Conservation (phyloP, 2,797 vertebrate genomes). For the Squalus acanthias region DNA sequence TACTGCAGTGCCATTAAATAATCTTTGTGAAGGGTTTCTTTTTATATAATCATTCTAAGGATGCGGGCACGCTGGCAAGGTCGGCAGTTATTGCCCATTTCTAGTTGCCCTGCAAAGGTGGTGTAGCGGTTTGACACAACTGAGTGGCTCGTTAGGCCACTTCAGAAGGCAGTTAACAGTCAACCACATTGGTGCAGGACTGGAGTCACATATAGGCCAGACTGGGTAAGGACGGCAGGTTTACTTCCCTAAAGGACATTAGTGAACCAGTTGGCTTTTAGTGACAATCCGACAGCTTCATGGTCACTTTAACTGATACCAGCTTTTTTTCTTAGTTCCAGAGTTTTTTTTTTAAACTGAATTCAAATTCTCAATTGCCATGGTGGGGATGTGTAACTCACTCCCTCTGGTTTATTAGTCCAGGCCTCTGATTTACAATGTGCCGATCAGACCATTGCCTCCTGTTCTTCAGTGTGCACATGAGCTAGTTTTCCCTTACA, state of each 20-base stretch:
- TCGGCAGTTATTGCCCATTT: neutral
- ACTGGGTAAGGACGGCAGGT: neutral
- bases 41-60: neutral
- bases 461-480: neutral
- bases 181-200: neutral
- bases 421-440: neutral
- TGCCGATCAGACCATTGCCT: neutral
- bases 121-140: neutral
- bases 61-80: neutral
- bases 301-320: neutral
- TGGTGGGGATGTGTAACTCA: neutral
- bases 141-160: neutral
- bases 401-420: neutral
- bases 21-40: neutral
- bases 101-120: neutral
- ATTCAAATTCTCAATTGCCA: neutral
- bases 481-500: neutral
- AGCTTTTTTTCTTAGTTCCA: neutral
- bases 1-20: neutral
- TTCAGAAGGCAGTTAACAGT: neutral
- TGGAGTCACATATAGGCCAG: neutral
- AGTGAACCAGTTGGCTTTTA: neutral
- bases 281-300: neutral
- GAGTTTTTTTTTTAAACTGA: neutral
- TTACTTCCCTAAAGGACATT: neutral